Evolutionary conservation across 1,140 invertebrate species (phyloP).

Genomic region (Periplaneta americana): DNA sequence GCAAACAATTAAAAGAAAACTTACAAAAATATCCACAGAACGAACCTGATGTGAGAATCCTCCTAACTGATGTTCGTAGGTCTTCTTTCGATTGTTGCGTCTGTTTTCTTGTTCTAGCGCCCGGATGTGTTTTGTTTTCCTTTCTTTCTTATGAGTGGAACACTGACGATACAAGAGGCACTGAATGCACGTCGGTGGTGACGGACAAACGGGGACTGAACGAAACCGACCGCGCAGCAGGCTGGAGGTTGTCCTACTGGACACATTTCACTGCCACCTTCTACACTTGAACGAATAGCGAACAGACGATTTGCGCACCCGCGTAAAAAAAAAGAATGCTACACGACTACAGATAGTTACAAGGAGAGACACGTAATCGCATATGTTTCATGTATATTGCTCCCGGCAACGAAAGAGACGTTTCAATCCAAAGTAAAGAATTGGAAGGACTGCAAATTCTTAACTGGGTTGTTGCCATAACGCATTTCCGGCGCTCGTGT

Average conservation of each 20-base stretch:
- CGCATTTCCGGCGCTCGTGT: too few relatives aligned
- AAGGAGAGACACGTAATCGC: not conserved
- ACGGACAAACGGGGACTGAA: not conserved
- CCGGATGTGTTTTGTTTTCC: not conserved
- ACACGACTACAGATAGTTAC: not conserved
- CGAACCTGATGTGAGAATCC: not conserved
- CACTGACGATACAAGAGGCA: not conserved
- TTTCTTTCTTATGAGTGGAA: not conserved
- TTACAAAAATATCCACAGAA: not conserved
- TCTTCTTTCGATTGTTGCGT: not conserved
- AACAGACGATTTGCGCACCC: not conserved
- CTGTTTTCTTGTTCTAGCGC: too few relatives aligned
- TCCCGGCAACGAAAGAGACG: too few relatives aligned
- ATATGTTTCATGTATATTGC: not conserved
- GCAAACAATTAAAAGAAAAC: not conserved
- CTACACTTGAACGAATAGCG: not conserved
- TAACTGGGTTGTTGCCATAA: too few relatives aligned
- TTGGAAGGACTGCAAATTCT: too few relatives aligned
- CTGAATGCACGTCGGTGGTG: not conserved
- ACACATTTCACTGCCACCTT: not conserved
- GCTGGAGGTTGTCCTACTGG: not conserved
- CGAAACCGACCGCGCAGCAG: not conserved
- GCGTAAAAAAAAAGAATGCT: not conserved
- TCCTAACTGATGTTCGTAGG: not conserved
- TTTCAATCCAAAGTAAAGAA: too few relatives aligned